These are phyloP conservation scores for Cabera pusaria DNA, from an alignment of 2,888 invertebrate species.

Conservation along the genomic window DNA sequence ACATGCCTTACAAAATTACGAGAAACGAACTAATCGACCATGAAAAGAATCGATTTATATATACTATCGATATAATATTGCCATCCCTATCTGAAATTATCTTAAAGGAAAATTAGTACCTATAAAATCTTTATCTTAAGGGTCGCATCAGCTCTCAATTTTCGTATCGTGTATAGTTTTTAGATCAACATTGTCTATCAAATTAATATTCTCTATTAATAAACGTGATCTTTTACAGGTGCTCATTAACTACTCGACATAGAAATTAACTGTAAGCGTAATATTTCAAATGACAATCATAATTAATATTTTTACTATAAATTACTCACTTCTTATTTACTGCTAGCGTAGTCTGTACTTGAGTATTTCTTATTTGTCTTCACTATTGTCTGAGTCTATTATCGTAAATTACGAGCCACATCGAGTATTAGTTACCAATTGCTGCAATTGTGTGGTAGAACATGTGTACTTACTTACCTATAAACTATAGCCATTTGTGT, in stretches of 20 bases:
- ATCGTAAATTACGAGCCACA: constrained; percentile 50
- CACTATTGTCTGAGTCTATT: constrained; percentile 57
- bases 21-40: no score
- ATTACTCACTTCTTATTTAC: constrained; percentile 48
- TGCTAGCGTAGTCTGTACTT: constrained; percentile 49
- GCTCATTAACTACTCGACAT: constrained; percentile 42
- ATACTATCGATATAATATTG: no score
- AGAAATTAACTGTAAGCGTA: constrained; percentile 55
- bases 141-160: not conserved
- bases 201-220: constrained; percentile 7
- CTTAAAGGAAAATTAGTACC: not conserved
- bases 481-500: constrained; percentile 54
- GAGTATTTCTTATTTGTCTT: constrained; percentile 56
- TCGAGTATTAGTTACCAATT: constrained; percentile 58
- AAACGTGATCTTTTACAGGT: constrained; percentile 60
- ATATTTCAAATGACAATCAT: constrained; percentile 40
- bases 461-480: constrained; percentile 46
- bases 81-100: not conserved
- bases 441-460: constrained; percentile 68
- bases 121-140: not conserved
- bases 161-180: constrained; percentile 8
- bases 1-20: no score
- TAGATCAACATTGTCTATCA: constrained; percentile 1
- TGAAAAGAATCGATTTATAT: no score
- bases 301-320: no score